Percentiles rank a stretch among this genome's conserved stretches.
Evolutionary conservation across 1,140 invertebrate genomes (phyloP).

Genomic region (Drosophila paulistorum): DNA sequence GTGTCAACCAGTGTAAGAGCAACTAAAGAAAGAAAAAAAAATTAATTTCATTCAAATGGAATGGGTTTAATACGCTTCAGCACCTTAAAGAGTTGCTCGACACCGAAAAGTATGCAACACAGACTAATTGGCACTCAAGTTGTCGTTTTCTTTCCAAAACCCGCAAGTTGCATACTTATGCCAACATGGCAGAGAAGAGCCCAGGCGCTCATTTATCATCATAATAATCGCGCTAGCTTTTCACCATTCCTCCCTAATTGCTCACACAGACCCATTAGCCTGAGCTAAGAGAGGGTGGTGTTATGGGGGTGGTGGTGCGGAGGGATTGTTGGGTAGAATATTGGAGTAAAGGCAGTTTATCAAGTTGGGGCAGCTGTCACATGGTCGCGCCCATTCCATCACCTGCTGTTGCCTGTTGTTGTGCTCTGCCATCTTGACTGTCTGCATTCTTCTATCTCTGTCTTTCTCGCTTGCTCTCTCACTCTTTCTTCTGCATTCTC

Average conservation of each 20-base stretch:
- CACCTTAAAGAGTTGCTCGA: slow-evolving; percentile 34
- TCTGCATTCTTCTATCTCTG: slow-evolving; percentile 27
- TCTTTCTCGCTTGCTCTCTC: slow-evolving; percentile 17
- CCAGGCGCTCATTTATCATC: slow-evolving; percentile 64
- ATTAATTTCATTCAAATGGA: slow-evolving; percentile 43
- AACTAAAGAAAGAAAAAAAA: neutral
- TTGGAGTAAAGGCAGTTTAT: slow-evolving; percentile 48
- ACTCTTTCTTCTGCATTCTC: slow-evolving; percentile 21
- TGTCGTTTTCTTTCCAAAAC: slow-evolving; percentile 18
- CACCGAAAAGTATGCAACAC: slow-evolving; percentile 69
- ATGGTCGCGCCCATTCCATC: slow-evolving; percentile 6
- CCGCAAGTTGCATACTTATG: slow-evolving; percentile 6
- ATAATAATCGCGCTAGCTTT: slow-evolving; percentile 57
- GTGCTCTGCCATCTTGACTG: slow-evolving; percentile 17
- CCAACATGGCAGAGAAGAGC: slow-evolving; percentile 9
- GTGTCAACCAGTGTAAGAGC: slow-evolving; percentile 57
- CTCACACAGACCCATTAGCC: slow-evolving; percentile 61
- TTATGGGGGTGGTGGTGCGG: neutral
- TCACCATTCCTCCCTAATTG: slow-evolving; percentile 48
- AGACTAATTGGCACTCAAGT: slow-evolving; percentile 67
- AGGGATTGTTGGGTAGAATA: neutral
- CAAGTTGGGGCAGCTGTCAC: slow-evolving; percentile 62
- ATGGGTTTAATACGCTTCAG: slow-evolving; percentile 33
- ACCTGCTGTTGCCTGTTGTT: slow-evolving; percentile 1
- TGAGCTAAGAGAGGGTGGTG: neutral